These are phyloP conservation scores for Acridotheres tristis DNA, from an alignment of 2,797 vertebrate species.

Conservation along the genomic window DNA sequence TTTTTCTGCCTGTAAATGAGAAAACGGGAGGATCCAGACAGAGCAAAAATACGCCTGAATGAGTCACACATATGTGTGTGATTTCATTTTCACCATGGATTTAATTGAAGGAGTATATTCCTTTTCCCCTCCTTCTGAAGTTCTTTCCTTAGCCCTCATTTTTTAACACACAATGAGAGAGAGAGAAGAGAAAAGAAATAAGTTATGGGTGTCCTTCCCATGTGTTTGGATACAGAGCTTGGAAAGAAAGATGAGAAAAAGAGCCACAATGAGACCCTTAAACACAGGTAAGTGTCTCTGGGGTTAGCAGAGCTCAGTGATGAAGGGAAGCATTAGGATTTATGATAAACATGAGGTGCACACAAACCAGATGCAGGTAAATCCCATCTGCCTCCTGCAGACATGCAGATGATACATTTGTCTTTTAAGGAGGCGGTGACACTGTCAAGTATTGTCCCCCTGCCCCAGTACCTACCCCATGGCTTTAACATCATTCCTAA, in stretches of 20 bases:
- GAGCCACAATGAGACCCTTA: neutral
- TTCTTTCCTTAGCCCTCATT: neutral
- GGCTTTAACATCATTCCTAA: neutral
- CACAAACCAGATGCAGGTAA: neutral
- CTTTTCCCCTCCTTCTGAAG: neutral
- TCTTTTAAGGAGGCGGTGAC: constrained; percentile 23
- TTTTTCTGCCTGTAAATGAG: neutral
- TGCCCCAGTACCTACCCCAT: neutral
- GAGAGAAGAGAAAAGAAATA: neutral
- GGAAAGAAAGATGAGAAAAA: neutral
- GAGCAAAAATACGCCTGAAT: neutral
- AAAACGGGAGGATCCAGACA: neutral
- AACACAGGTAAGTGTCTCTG: neutral
- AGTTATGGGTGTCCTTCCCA: neutral
- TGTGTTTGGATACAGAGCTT: neutral
- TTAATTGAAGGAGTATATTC: neutral
- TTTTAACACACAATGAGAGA: neutral
- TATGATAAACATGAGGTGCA: neutral
- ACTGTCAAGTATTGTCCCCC: neutral
- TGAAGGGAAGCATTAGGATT: neutral
- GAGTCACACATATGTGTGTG: neutral
- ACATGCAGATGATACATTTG: neutral
- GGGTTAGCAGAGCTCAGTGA: neutral
- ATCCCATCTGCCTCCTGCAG: neutral
- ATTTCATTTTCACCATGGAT: neutral